Conservation (phyloP, 64 coral and sea anemone genomes). For the Platygyra sinensis region DNA sequence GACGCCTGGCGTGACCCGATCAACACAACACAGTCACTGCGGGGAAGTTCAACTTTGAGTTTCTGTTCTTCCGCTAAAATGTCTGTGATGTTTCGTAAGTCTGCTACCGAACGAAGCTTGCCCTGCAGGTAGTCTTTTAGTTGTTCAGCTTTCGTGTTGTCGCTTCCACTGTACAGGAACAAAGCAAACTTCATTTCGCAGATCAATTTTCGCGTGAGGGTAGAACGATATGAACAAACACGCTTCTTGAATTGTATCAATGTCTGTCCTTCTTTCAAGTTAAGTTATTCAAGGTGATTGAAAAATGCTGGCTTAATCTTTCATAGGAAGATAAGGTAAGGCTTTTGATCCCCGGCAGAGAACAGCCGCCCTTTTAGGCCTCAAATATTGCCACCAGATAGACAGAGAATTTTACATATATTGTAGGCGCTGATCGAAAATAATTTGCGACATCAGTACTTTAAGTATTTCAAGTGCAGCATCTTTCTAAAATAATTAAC, state of each 20-base stretch:
- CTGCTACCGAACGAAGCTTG: slow-evolving; percentile 14
- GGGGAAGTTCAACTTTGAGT: slow-evolving; percentile 15
- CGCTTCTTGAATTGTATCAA: neutral
- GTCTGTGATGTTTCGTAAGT: slow-evolving; percentile 28
- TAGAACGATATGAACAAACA: neutral
- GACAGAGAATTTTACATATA: neutral
- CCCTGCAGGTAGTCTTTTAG: slow-evolving; percentile 44
- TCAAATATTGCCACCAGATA: neutral
- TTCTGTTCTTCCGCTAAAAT: slow-evolving; percentile 26
- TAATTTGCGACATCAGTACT: slow-evolving; percentile 13
- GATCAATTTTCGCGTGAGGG: neutral
- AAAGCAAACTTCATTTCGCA: slow-evolving; percentile 33
- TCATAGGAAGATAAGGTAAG: neutral
- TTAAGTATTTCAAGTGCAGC: slow-evolving; percentile 28
- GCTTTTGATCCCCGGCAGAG: neutral
- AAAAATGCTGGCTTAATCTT: neutral
- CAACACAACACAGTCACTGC: slow-evolving; percentile 22
- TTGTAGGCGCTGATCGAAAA: neutral
- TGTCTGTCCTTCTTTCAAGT: neutral
- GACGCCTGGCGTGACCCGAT: slow-evolving; percentile 33
- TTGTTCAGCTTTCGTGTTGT: slow-evolving; percentile 45
- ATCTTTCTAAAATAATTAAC: slow-evolving; percentile 3
- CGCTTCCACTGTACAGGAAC: slow-evolving; percentile 37
- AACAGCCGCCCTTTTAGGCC: neutral
- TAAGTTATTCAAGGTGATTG: neutral